phyloP scores from a whole-genome alignment of 2,797 vertebrate species.

The Brachymystax lenok region DNA sequence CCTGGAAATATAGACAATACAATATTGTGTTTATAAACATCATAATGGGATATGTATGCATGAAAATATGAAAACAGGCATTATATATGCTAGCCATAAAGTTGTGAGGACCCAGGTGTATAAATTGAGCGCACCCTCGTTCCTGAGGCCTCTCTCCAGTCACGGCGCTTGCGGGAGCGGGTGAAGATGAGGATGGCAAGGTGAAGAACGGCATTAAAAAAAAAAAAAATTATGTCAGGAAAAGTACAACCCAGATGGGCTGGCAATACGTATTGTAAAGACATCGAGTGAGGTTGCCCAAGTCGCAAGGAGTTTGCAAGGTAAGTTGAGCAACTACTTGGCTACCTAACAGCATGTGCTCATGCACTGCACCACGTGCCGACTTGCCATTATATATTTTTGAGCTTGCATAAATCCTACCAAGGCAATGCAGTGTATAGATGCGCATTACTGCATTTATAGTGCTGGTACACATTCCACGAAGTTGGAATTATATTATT shows the following conservation, averaged over 20 bases:
- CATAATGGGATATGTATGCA: too few relatives aligned
- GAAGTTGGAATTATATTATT: not conserved
- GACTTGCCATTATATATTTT: not conserved
- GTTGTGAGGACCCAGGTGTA: slow-evolving; percentile 5
- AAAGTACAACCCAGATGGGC: too few relatives aligned
- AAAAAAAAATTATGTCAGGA: too few relatives aligned
- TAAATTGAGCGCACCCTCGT: not conserved
- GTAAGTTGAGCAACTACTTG: not conserved
- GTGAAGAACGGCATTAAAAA: too few relatives aligned
- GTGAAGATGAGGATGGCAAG: too few relatives aligned
- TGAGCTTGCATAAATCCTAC: too few relatives aligned
- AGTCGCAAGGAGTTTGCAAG: not conserved
- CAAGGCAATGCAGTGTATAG: too few relatives aligned
- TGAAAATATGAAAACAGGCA: slow-evolving; percentile 28
- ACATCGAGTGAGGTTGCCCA: not conserved
- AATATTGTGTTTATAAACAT: not conserved
- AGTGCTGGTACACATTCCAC: too few relatives aligned
- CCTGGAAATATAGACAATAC: not conserved
- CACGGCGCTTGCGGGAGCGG: too few relatives aligned
- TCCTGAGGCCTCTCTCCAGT: not conserved
- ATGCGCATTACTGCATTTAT: too few relatives aligned
- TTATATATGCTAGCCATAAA: slow-evolving; percentile 8
- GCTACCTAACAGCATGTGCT: not conserved
- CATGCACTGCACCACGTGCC: not conserved
- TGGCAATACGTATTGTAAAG: too few relatives aligned